These are phyloP conservation scores for Melieria crassipennis DNA, from an alignment of 2,888 invertebrate species.

Conservation along the genomic window DNA sequence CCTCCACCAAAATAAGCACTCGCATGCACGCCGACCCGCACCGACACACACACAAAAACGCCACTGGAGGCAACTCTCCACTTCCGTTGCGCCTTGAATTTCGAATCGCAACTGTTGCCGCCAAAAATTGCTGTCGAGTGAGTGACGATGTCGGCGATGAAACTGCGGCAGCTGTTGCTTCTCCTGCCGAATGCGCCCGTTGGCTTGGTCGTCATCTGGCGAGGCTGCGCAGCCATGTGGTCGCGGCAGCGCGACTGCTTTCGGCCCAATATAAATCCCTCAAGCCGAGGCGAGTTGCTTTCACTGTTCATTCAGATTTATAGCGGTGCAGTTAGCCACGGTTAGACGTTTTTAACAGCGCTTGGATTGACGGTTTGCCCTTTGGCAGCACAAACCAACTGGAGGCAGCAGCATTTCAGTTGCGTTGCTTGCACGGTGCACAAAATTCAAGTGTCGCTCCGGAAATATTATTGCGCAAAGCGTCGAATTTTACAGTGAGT, in stretches of 20 bases:
- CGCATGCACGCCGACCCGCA: constrained; percentile 17
- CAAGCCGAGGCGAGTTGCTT: constrained; percentile 50
- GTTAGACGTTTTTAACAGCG: constrained; percentile 8
- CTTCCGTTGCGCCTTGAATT: constrained; percentile 42
- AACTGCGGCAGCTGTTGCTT: background rate
- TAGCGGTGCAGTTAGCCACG: constrained; percentile 55
- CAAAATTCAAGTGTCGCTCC: too few species aligned
- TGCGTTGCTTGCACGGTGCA: too few species aligned
- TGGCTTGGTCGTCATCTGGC: background rate
- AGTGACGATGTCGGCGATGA: background rate
- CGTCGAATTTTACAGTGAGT: too few species aligned
- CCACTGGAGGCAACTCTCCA: constrained; percentile 29
- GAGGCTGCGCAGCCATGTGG: constrained; percentile 3
- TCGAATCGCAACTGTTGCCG: constrained; percentile 44
- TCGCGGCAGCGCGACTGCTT: constrained; percentile 10
- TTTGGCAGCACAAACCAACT: too few species aligned
- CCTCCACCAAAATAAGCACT: constrained; percentile 3
- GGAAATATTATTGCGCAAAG: too few species aligned
- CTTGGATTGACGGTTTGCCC: background rate
- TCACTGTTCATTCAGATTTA: constrained; percentile 60
- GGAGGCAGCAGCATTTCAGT: too few species aligned
- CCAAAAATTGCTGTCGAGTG: constrained; percentile 12
- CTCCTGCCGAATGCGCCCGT: background rate
- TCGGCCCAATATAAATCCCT: constrained; percentile 54
- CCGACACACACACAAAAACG: background rate